Conservation (phyloP, 1,140 invertebrate species). For the Sitodiplosis mosellana region DNA sequence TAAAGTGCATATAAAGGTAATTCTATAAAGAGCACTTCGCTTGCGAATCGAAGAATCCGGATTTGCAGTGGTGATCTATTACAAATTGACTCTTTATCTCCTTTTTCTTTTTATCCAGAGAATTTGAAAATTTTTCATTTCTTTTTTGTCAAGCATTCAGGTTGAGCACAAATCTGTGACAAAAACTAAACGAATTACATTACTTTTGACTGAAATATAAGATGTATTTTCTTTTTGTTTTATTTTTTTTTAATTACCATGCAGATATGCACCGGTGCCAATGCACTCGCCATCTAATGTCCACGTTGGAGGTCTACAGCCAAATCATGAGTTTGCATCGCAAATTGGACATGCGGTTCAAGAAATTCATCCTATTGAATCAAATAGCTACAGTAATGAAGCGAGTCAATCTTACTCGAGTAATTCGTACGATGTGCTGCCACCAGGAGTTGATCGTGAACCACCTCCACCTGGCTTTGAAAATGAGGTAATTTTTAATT, state of each 20-base stretch:
- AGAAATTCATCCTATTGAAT: neutral
- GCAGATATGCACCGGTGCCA: slow-evolving; percentile 11
- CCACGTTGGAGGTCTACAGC: slow-evolving; percentile 12
- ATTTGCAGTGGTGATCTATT: neutral
- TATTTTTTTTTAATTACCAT: slow-evolving; percentile 8
- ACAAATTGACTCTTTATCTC: neutral
- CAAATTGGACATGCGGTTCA: slow-evolving; percentile 11
- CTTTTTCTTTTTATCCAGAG: too few species aligned
- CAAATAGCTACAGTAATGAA: too few species aligned
- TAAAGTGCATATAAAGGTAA: slow-evolving; percentile 1
- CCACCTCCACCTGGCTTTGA: slow-evolving; percentile 33
- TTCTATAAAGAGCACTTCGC: too few species aligned
- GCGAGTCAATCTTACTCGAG: neutral
- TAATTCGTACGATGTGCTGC: slow-evolving; percentile 21
- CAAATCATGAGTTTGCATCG: slow-evolving; percentile 24
- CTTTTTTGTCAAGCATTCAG: too few species aligned
- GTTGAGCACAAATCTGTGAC: neutral
- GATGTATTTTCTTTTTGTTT: slow-evolving; percentile 18
- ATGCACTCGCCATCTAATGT: slow-evolving; percentile 19
- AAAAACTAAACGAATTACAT: too few species aligned
- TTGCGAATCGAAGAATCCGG: neutral
- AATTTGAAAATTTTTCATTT: too few species aligned
- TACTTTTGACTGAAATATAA: too few species aligned
- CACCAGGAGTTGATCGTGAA: slow-evolving; percentile 24
- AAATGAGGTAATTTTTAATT: neutral